Evolutionary conservation across 2,888 invertebrate genomes (phyloP), one percentile per base, ranked within the genome.

Genomic region (Siphlonurus alternatus): DNA sequence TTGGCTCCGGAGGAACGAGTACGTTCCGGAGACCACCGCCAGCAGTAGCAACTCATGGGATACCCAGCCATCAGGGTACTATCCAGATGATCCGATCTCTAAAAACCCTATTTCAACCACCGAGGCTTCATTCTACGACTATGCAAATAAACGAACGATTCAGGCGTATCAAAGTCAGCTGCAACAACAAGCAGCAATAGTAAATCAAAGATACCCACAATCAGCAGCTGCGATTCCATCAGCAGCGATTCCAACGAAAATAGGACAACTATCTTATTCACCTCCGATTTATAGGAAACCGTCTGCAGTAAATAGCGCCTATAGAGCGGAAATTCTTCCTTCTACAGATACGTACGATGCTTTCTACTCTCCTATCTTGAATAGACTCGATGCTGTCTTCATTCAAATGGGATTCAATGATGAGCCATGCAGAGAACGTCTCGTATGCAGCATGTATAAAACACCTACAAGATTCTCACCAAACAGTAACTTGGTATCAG

Each of bases 371-470:
- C 74, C 75, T 2, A 70, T 74, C 59, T 70, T 75, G 20, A 73
- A 73, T 63, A 70, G 72, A 63, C 71, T 75, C 64, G 75, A 75
- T 68, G 71, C 72, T 63, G 73, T 75, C 59, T 74, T 75, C 69
- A 71, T 70, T 23, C 73, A 74, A 65, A 67, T 75, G 64, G 71
- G 73, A 2, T 72, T 74, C 67, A 69, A 67, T 24, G 74, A 74
- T 23, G 75, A 75, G 67, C 72, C 73, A 7, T 75, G 75, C 69
- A 66, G 73, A 22, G 74, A 74, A 66, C 68, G 74, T 63, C 70
- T 74, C 18, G 73, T 75, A 25, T 75, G 75, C 68, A 73, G 72
- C 63, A 74, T 75, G 70, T 75, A 75, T 70, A 74, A 73, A 65
- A 72, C 70, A 61, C 75, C 75, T 1, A 69, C 70, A 54, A 71